Evolutionary conservation across 2,888 invertebrate genomes (phyloP), one percentile per base, ranked within the genome.

Genomic region (Tenthredo notha): DNA sequence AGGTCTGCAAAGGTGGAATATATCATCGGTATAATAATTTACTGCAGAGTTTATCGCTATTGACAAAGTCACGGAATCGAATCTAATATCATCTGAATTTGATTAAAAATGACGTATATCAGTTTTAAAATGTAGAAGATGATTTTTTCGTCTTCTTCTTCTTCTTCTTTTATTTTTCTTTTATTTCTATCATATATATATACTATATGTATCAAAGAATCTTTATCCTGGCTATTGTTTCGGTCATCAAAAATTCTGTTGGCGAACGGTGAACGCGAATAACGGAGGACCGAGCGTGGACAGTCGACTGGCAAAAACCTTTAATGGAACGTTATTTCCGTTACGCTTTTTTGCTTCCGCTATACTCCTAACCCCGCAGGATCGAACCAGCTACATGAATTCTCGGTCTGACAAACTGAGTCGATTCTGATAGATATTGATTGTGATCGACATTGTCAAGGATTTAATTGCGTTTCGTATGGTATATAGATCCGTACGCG

Each of bases 301-400:
- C 80, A 80, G 80, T 58, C 80, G 80, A 80, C 58, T 37, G 78
- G 80, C 80, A 80, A 80, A 80, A 80, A 80, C 61, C 80, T 80
- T 80, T 80, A 80, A 80, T 80, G 80, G 80, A 80, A 80, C 80
- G 80, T 80, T 80, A 80, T 80, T 80, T 80, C 80, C 80, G 80
- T 80, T 80, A 80, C 80, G 61, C 80, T 80, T 80, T 78, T 58
- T 80, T 61, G 58, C 80, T 80, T 80, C 80, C 80, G 80, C 61
- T 21, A 61, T 58, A 40, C 61, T 80, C 61, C 58, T 77, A 47
- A 77, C 77, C 77, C 50, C 77, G 29, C 29, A n/a, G 50, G 74
- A 74, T 74, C 40, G 40, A 74, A 18, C 6, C 33, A 33, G 67
- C 18, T 18, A 67, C 33, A 67, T 33, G 25, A 6, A 25, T 25